Evolutionary conservation across 1,140 invertebrate genomes (phyloP), one percentile per base, ranked within the genome.

Genomic region (Dufourea novaeangliae): DNA sequence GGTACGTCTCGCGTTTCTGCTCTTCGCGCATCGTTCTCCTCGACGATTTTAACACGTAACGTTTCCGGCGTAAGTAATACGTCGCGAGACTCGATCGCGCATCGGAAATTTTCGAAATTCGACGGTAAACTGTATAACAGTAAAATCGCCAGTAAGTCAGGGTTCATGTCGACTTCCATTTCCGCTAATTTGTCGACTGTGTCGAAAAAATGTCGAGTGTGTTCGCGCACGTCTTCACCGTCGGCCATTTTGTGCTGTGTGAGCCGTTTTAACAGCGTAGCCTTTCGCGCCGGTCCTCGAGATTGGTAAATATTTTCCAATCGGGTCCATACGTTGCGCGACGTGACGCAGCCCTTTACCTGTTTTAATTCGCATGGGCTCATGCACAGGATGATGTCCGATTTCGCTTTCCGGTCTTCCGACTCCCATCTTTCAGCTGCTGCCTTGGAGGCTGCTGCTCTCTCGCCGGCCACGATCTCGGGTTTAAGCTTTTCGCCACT

Each of bases 351-450:
- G 2, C 20, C 29, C 39, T 75, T 59, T 20, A 67, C 7, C 10
- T 75, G 64, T 37, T 27, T 34, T n/a, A 75, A 32, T 20, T 75
- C 27, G 3, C 32, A 12, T 12, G 50, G 62, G 2, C 22, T 39
- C 7, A 75, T 52, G 11, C 41, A 52, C 20, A 68, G 17, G 0
- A 50, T 54, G 5, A 75, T 59, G 0, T 67, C 37, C 0, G 73
- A 34, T 41, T 29, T 67, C 22, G 73, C 73, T 17, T 75, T 72
- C 7, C 7, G 8, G 73, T 50, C 0, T 64, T 59, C 25, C 62
- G 25, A 5, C 37, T 10, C 63, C 63, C n/a, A n/a, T n/a, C n/a
- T n/a, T n/a, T n/a, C n/a, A n/a, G n/a, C n/a, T n/a, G n/a, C n/a
- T n/a, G n/a, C n/a, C n/a, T n/a, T n/a, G n/a, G n/a, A n/a, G n/a